Evolutionary conservation across 2,113 vertebrate species (phyloP).

Genomic region (Mixornis gularis): DNA sequence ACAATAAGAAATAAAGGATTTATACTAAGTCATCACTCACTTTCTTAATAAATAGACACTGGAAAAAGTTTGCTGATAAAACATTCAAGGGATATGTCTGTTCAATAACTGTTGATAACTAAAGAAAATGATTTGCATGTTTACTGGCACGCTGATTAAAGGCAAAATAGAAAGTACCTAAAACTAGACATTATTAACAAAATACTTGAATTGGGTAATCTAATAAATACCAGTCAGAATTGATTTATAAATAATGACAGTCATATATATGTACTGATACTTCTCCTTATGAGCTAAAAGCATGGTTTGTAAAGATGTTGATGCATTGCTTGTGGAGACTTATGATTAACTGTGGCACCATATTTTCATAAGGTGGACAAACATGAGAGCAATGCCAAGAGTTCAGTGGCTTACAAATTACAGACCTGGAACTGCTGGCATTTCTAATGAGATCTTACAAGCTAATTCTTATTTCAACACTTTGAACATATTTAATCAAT

Average conservation of each 20-base stretch:
- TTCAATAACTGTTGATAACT: neutral
- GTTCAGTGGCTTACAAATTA: neutral
- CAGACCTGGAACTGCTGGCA: neutral
- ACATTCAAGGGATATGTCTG: neutral
- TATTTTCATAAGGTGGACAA: neutral
- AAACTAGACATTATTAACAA: neutral
- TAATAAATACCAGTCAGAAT: neutral
- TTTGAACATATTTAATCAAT: neutral
- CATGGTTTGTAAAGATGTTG: neutral
- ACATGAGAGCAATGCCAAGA: neutral
- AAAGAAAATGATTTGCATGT: neutral
- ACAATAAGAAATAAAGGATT: neutral
- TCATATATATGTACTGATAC: neutral
- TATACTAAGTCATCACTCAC: accelerated
- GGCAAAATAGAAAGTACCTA: neutral
- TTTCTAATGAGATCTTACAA: neutral
- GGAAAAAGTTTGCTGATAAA: neutral
- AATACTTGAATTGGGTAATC: neutral
- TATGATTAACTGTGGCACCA: neutral
- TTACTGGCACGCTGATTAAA: neutral
- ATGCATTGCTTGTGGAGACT: neutral
- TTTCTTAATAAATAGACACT: neutral
- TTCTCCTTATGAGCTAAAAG: neutral
- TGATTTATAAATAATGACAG: neutral
- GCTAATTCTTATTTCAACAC: neutral